These are phyloP conservation scores for Meles meles DNA, from an alignment of 2,113 vertebrate genomes.

Conservation along the genomic window DNA sequence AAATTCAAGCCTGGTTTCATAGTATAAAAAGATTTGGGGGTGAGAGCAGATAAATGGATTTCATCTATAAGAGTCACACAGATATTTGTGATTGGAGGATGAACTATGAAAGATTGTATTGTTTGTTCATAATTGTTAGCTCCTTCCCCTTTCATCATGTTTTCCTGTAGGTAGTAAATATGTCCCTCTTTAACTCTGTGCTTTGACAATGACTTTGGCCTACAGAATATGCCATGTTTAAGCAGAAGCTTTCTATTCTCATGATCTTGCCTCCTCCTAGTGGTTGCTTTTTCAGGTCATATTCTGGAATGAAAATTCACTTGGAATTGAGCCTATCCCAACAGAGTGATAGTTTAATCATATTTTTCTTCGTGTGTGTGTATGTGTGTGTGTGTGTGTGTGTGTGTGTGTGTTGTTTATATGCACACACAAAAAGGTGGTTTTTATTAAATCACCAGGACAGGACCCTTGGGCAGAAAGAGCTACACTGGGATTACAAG, in stretches of 20 bases:
- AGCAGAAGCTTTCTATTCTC: not conserved
- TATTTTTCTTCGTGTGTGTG: not conserved
- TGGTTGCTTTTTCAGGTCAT: not conserved
- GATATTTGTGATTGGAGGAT: not conserved
- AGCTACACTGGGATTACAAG: not conserved
- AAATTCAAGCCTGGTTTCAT: not conserved
- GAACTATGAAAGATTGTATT: not conserved
- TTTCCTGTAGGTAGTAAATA: not conserved
- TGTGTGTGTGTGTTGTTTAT: no score
- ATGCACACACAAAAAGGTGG: not conserved
- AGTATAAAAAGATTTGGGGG: not conserved
- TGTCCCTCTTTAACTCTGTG: not conserved
- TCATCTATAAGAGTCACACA: not conserved
- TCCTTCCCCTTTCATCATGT: not conserved
- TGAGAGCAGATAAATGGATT: not conserved
- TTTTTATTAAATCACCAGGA: not conserved
- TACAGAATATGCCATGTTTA: not conserved
- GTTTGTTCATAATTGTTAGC: not conserved
- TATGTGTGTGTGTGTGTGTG: not conserved
- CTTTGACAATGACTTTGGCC: not conserved
- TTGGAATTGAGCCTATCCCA: not conserved
- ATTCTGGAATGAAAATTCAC: not conserved
- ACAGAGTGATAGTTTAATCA: not conserved
- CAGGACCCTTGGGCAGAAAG: not conserved
- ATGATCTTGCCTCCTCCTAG: not conserved